Evolutionary conservation across 2,888 invertebrate genomes (phyloP), one percentile per base, ranked within the genome.

Genomic region (Calameuta filiformis): DNA sequence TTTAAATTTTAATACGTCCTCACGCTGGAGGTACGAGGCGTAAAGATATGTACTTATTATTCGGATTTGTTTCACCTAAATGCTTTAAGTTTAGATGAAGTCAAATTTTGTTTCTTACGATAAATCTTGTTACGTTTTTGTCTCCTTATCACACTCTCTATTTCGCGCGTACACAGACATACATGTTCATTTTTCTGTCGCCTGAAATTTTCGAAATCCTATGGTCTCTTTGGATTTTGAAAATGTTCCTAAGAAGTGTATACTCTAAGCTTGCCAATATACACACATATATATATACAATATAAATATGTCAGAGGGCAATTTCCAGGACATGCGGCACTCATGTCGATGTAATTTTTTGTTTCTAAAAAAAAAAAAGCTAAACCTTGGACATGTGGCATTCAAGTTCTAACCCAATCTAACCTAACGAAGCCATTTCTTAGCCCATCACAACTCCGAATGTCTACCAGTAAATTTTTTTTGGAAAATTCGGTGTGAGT

Each of bases 1-100:
- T 75, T 75, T 68, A 35, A 68, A 31, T 15, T 56, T 56, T 23
- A 56, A 6, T 23, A 2, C 56, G 23, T 56, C 56, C 23, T 23
- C 56, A 2, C 6, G 56, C 56, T 15, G 9, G 23, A 23, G 56
- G 23, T 56, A 56, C 23, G 56, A 9, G 56, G 56, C 56, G 68
- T 75, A 75, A 15, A 11, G 15, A 75, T 68, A 68, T 40, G 56
- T 40, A 75, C 75, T 40, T 74, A 74, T 74, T n/a, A 34, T 71
- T 76, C 35, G 81, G 81, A 90, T 91, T 91, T 91, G 91, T 89
- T 89, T 91, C 91, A 88, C 85, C 91, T 91, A 91, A 91, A 91
- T 89, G 86, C 81, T 82, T 77, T 80, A 71, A 85, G 90, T 91
- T 91, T 91, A 91, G 91, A 86, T 91, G 91, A 91, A 89, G 86